Evolutionary conservation across 2,113 vertebrate genomes (phyloP).

Genomic region (Pseudorectes ferrugineus): DNA sequence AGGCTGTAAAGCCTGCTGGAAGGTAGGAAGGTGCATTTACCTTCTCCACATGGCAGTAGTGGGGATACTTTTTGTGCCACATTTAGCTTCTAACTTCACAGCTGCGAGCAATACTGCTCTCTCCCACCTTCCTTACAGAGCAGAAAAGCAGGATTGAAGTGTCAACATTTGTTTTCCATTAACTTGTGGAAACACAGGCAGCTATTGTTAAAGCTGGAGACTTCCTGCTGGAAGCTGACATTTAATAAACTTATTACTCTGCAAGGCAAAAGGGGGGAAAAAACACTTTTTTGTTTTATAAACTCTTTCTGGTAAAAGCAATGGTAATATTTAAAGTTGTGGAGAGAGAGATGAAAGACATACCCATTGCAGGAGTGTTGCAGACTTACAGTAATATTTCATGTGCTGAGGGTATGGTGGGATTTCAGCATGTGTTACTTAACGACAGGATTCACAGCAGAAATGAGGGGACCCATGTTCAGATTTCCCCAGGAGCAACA

Average conservation of each 20-base stretch:
- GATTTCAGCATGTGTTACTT: background rate
- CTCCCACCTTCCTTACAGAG: background rate
- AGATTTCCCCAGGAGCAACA: background rate
- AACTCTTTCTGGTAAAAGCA: background rate
- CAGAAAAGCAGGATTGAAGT: background rate
- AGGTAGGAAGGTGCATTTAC: background rate
- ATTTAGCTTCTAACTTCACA: background rate
- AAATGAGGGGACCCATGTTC: background rate
- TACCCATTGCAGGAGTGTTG: background rate
- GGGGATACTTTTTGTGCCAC: background rate
- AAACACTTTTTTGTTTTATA: background rate
- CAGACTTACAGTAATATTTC: background rate
- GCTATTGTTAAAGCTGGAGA: conserved; percentile 26
- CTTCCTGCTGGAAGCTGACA: conserved; percentile 23
- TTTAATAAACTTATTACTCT: background rate
- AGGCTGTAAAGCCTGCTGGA: background rate
- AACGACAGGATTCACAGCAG: background rate
- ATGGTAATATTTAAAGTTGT: background rate
- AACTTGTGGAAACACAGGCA: conserved; percentile 8
- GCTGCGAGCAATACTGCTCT: background rate
- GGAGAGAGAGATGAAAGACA: background rate
- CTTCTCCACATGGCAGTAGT: background rate
- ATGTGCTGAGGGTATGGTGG: background rate
- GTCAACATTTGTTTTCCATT: conserved; percentile 37
- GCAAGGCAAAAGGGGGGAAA: background rate